Evolutionary conservation across 2,888 invertebrate genomes (phyloP), one percentile per base, ranked within the genome.

Genomic region (Heliconius cydno): DNA sequence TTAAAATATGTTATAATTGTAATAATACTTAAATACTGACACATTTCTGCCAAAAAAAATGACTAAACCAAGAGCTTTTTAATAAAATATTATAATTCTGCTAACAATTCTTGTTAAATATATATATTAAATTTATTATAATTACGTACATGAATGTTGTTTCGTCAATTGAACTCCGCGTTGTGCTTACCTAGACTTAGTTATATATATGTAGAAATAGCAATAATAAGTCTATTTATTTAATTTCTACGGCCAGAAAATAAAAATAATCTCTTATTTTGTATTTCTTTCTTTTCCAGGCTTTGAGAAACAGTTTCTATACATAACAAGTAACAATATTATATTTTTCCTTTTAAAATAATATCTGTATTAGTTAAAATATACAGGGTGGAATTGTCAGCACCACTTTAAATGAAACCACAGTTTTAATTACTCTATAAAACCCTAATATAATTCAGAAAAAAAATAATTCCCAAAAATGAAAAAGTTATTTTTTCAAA

Each of bases 151-250:
- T 34, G 1, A 34, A 34, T 68, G 38, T 68, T 68, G 38, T 41
- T 25, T 41, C 38, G 68, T 68, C 38, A 68, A 68, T 68, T 68
- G 38, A 41, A 68, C 68, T 68, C 38, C 15, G 68, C 68, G 68
- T 68, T 68, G 68, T 68, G 68, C 68, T 68, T 68, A 15, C 41
- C 34, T 67, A 67, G 19, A 34, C 19, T 19, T 34, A n/a, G 52
- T 52, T 25, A 25, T 0, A 7, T 41, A 25, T 68, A 13, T 41
- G 25, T 68, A 41, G 41, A 4, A 67, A 5, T 68, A 41, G 68
- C 38, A 68, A 68, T 68, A 68, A 68, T 68, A n/a, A 57, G 19
- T 52, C 10, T 57, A 10, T n/a, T n/a, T 60, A 22, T 3, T n/a
- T 22, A 60, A 22, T 52, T 19, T 52, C 0, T 52, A 22, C 52